Evolutionary conservation across 2,797 vertebrate species (phyloP), one percentile per base, ranked within the genome.

Genomic region (Chanos chanos): DNA sequence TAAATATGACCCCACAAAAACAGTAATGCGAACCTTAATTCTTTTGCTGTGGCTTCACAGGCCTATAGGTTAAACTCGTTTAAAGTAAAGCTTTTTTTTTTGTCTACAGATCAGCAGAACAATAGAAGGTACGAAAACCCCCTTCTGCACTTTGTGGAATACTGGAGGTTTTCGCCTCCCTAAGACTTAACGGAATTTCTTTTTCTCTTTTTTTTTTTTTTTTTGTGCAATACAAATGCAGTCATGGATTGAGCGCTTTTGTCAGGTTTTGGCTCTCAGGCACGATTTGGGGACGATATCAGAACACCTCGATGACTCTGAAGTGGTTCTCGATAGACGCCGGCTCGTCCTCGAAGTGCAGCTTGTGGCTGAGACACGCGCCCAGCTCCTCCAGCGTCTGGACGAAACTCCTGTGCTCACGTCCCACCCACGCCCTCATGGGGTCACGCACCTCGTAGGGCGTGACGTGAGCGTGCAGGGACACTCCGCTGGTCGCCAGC

Each of bases 371-470:
- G 18, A 91, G 86, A 63, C 84, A 80, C 22, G 90, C 88, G 4
- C 92, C 93, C 1, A 94, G 80, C 76, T 92, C 92, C 79, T 89
- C 84, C 73, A 99, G 89, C 27, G 87, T 89, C 72, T 90, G 85
- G 24, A 96, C 85, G 77, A 99, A 99, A 74, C 80, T 84, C 25
- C 73, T 75, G 64, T 99, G 92, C 78, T 99, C 96, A 5, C 89
- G 92, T 66, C 96, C 96, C 79, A 99, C 96, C 97, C 96, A 99
- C 8, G 93, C 93, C 75, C 97, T 88, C 92, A 94, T 94, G 3
- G 92, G 91, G 78, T 99, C 96, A 2, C 84, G 80, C 49, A 99
- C 96, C 84, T 99, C 95, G 28, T 99, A 99, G 0, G 96, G 97
- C 2, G 96, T 99, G 28, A 98, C 96, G 0, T 98, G 97, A 67